Base-by-base conservation (phyloP, 2,888 invertebrate species). In the Morpho achilles region DNA sequence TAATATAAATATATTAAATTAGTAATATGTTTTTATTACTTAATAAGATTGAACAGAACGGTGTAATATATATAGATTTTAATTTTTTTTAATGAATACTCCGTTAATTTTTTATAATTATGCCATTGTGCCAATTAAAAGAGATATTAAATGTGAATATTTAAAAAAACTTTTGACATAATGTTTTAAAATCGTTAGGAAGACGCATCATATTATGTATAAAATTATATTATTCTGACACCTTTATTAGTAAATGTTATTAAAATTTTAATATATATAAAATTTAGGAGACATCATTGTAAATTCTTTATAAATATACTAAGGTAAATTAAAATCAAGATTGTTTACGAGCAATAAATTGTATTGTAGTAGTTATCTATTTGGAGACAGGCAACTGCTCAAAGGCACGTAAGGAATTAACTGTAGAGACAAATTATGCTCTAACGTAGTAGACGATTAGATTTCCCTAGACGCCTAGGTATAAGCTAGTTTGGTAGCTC, bases 401-500 rank as follows among this genome's bases (percentile, higher is more conserved):
- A 82, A 78, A 80, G 76, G 88, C 88, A 88, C 87, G 77, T 80
- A 77, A 87, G 88, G 88, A 88, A 88, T 89, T 89, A 80, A 85
- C 75, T 62, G 85, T 87, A 87, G 84, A 73, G 68, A 60, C 56
- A 52, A 60, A 52, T 40, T 55, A 50, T 55, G 57, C 54, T 61
- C 61, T 59, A 41, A 8, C 7, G 53, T 62, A 63, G 63, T 22
- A 32, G 53, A 80, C 76, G 71, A 74, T 75, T 81, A 82, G 80
- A 73, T 77, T 57, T 55, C 77, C 79, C 77, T 86, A 85, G 82
- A 72, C 63, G 73, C 71, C 77, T 87, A 87, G 83, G 66, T 53
- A 68, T 71, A 82, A 80, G 79, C 70, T 73, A 74, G 67, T 63
- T 72, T 69, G 65, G 65, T 66, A 51, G 51, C 54, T 39, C 51